phyloP scores from a whole-genome alignment of 2,888 invertebrate species.

The Lordiphosa fenestrarum region DNA sequence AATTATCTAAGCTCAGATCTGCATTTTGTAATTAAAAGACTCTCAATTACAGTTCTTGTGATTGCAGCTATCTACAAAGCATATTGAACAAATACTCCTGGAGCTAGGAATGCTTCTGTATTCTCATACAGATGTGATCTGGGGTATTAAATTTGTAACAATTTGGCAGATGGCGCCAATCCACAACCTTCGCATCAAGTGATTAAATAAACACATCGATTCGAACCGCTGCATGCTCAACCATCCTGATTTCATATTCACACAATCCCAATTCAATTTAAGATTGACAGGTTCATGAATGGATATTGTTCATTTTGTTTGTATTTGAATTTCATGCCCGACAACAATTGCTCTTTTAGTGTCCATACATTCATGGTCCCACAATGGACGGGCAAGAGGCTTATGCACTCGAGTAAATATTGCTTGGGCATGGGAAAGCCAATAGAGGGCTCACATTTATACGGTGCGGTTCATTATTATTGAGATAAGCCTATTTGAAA shows the following conservation, averaged over 20 bases:
- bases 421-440: slow-evolving; percentile 65
- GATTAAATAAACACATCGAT: slow-evolving; percentile 62
- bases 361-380: slow-evolving; percentile 35
- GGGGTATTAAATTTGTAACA: slow-evolving; percentile 38
- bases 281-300: slow-evolving; percentile 75
- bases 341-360: slow-evolving; percentile 68
- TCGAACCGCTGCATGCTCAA: slow-evolving; percentile 19
- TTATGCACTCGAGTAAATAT: slow-evolving; percentile 65
- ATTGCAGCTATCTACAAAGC: neutral
- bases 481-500: slow-evolving; percentile 56
- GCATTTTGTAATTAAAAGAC: too few relatives aligned
- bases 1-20: too few relatives aligned
- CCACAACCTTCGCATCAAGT: slow-evolving; percentile 45
- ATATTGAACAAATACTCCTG: neutral
- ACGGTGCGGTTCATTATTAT: slow-evolving; percentile 61
- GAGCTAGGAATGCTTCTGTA: slow-evolving; percentile 4
- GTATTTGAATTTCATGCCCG: slow-evolving; percentile 61
- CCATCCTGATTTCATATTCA: slow-evolving; percentile 43
- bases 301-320: slow-evolving; percentile 65
- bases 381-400: slow-evolving; percentile 45
- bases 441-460: slow-evolving; percentile 39
- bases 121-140: slow-evolving; percentile 31
- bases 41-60: too few relatives aligned
- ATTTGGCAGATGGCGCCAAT: slow-evolving; percentile 70
- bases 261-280: slow-evolving; percentile 63